Evolutionary conservation across 2,113 vertebrate genomes (phyloP).

Genomic region (Stictonetta naevosa): DNA sequence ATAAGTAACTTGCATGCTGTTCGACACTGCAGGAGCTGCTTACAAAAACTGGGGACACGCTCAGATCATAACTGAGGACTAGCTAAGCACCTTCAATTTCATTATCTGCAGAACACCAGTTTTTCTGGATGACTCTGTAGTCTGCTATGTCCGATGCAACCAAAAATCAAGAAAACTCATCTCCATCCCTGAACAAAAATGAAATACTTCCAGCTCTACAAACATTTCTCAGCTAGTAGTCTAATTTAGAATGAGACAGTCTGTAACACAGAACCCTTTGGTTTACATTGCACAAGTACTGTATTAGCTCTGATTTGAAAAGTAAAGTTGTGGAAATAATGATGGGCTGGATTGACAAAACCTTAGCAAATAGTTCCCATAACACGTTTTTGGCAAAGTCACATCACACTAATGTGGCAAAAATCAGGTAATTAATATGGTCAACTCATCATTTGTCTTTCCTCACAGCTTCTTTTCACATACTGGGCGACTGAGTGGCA

Average conservation of each 20-base stretch:
- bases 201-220: conserved; percentile 52
- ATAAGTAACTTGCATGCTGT: not conserved
- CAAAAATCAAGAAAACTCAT: conserved; percentile 31
- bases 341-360: conserved; percentile 69
- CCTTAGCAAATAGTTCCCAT: conserved; percentile 68
- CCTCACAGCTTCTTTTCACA: conserved; percentile 74
- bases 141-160: not conserved
- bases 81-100: not conserved
- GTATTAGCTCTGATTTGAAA: conserved; percentile 52
- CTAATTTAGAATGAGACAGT: conserved; percentile 49
- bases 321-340: conserved; percentile 67
- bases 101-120: not conserved
- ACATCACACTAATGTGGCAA: conserved; percentile 74
- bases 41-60: not conserved
- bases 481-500: conserved; percentile 79
- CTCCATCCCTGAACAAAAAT: conserved; percentile 35
- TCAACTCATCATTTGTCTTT: conserved; percentile 79
- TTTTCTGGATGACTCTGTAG: conserved; percentile 13
- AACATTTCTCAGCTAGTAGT: conserved; percentile 53
- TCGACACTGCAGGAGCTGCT: conserved; percentile 8
- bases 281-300: conserved; percentile 61
- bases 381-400: conserved; percentile 79
- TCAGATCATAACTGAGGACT: conserved; percentile 35
- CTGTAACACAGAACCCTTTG: conserved; percentile 71
- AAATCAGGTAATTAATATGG: conserved; percentile 75